A percentile compares a stretch with the other conserved stretches of the same genome.
phyloP scores from a whole-genome alignment of 1,140 invertebrate species.

The Cheumatopsyche charites region DNA sequence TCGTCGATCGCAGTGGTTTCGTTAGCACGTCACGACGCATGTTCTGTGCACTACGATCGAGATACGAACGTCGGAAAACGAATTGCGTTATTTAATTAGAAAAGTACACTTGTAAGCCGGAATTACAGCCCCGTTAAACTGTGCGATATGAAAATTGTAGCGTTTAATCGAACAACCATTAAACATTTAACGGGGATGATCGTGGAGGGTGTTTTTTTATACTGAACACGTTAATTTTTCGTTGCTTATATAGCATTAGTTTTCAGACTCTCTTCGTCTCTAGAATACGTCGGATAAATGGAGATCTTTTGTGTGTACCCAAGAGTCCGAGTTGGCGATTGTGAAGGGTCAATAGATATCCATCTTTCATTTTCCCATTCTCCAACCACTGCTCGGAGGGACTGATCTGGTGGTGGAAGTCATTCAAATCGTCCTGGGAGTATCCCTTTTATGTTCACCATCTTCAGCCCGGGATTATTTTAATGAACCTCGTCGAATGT shows the following conservation, averaged over 20 bases:
- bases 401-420: constrained; percentile 20
- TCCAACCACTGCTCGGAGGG: neutral
- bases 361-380: constrained; percentile 24
- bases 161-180: too few species aligned
- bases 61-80: neutral
- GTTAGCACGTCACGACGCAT: constrained; percentile 19
- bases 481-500: constrained; percentile 13
- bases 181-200: neutral
- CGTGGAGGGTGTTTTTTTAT: neutral
- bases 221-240: too few species aligned
- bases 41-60: constrained; percentile 3
- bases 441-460: constrained; percentile 20
- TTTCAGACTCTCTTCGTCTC: neutral
- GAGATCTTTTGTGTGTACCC: constrained; percentile 23
- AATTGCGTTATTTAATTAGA: constrained; percentile 14
- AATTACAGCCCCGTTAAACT: constrained; percentile 20
- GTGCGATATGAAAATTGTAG: neutral
- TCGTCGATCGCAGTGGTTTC: neutral
- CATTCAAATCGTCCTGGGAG: constrained; percentile 16
- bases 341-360: constrained; percentile 24
- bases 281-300: constrained; percentile 20
- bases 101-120: neutral
- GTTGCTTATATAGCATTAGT: too few species aligned
- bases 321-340: constrained; percentile 26
- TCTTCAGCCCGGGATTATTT: constrained; percentile 6